These are phyloP conservation scores for Tiliacea aurago DNA, from an alignment of 2,888 invertebrate genomes.

Conservation along the genomic window DNA sequence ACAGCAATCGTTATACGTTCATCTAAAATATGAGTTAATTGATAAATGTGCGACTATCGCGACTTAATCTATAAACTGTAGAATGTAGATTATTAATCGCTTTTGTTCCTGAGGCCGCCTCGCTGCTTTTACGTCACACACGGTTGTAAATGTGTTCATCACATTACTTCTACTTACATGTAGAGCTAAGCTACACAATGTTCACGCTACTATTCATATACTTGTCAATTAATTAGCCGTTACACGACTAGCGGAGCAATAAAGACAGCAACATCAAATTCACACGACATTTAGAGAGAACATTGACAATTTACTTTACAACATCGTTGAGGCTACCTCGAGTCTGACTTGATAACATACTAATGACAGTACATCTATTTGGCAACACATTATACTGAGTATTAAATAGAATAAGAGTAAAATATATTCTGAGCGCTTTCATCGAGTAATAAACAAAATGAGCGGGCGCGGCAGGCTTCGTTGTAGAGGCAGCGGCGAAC, in stretches of 20 bases:
- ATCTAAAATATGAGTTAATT: constrained; percentile 27
- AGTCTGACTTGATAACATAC: constrained; percentile 58
- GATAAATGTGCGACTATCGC: constrained; percentile 55
- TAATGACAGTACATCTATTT: constrained; percentile 71
- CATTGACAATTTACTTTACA: constrained; percentile 13
- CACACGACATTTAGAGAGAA: constrained; percentile 23
- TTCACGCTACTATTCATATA: not conserved
- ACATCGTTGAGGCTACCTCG: constrained; percentile 42
- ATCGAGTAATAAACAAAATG: constrained; percentile 66
- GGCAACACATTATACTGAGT: constrained; percentile 74
- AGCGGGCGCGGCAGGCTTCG: constrained; percentile 39
- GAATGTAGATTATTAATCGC: constrained; percentile 36
- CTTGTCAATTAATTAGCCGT: constrained; percentile 26
- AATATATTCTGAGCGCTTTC: constrained; percentile 61
- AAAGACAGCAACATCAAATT: constrained; percentile 6
- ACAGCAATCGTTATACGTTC: constrained; percentile 31
- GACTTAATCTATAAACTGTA: constrained; percentile 40
- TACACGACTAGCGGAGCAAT: constrained; percentile 37
- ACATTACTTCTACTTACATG: constrained; percentile 9
- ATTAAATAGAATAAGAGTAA: constrained; percentile 64
- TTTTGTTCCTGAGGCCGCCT: constrained; percentile 46
- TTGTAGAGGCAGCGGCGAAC: constrained; percentile 34
- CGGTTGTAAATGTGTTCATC: constrained; percentile 10
- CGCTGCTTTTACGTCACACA: constrained; percentile 28
- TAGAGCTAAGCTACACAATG: constrained; percentile 10